Conservation (phyloP, 2,888 invertebrate species). For the Hedya salicella region DNA sequence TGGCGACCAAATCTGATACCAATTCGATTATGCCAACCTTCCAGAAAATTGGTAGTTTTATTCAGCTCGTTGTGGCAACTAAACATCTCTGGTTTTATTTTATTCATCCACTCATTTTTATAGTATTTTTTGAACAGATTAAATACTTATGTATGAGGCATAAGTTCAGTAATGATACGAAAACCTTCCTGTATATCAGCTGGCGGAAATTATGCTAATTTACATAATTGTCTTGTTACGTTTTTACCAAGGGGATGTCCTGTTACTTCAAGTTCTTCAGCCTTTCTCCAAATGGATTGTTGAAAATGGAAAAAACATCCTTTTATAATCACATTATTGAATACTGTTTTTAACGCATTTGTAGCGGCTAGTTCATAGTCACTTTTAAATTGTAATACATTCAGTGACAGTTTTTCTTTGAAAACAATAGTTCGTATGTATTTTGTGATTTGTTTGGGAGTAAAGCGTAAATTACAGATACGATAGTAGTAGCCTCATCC, state of each 20-base stretch:
- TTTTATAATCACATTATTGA: background rate
- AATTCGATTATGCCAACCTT: constrained; percentile 1
- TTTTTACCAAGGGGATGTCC: background rate
- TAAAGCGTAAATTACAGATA: constrained; percentile 4
- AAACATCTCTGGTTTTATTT: background rate
- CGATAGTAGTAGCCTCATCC: background rate
- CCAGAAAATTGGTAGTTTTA: background rate
- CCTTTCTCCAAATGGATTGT: background rate
- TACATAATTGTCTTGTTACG: constrained; percentile 2
- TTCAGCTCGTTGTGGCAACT: background rate
- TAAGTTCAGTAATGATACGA: background rate
- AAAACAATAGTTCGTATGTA: constrained; percentile 4
- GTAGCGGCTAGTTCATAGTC: too few species aligned
- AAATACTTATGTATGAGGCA: background rate
- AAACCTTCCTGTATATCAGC: background rate
- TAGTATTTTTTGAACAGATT: background rate
- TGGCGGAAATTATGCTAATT: constrained; percentile 14
- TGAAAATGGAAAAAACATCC: constrained; percentile 1
- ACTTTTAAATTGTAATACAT: background rate
- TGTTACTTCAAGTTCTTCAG: background rate
- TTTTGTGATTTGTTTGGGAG: constrained; percentile 6
- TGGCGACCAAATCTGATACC: background rate
- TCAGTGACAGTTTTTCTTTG: background rate
- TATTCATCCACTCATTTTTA: background rate
- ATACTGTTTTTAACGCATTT: background rate